Conservation (phyloP, 2,888 invertebrate species). For the Sphinx pinastri region DNA sequence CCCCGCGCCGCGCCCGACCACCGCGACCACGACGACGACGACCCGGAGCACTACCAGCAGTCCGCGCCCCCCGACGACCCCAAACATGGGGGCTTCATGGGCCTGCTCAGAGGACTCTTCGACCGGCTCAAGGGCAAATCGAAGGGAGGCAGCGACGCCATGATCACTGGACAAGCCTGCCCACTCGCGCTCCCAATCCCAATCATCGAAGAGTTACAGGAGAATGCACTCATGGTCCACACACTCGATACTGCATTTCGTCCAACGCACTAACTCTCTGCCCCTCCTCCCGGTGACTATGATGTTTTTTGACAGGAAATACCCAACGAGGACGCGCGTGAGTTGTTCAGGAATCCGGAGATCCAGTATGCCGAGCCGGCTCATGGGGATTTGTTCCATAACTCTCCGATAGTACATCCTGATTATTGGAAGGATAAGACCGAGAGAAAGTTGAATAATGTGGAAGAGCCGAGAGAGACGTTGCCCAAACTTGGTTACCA, state of each 20-base stretch:
- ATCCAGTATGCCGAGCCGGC: conserved; percentile 36
- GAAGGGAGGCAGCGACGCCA: conserved; percentile 50
- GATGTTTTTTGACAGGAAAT: conserved; percentile 72
- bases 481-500: conserved; percentile 70
- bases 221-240: conserved; percentile 31
- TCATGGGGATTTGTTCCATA: conserved; percentile 57
- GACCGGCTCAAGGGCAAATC: conserved; percentile 52
- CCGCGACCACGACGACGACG: conserved; percentile 31
- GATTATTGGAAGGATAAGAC: conserved; percentile 67
- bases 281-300: conserved; percentile 38
- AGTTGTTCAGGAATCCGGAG: conserved; percentile 48
- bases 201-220: conserved; percentile 31
- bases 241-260: conserved; percentile 50
- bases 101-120: conserved; percentile 62
- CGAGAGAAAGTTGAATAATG: conserved; percentile 43
- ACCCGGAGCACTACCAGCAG: conserved; percentile 33
- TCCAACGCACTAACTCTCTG: conserved; percentile 70
- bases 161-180: conserved; percentile 41
- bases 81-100: conserved; percentile 53
- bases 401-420: conserved; percentile 65
- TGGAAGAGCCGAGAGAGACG: conserved; percentile 41
- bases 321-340: conserved; percentile 50
- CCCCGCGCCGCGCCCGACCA: conserved; percentile 33
- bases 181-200: background rate
- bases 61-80: conserved; percentile 38